Percentiles rank a stretch among this genome's conserved stretches.
These are phyloP conservation scores for Potamilus streckersoni DNA, from an alignment of 1,140 invertebrate species.

Conservation along the genomic window DNA sequence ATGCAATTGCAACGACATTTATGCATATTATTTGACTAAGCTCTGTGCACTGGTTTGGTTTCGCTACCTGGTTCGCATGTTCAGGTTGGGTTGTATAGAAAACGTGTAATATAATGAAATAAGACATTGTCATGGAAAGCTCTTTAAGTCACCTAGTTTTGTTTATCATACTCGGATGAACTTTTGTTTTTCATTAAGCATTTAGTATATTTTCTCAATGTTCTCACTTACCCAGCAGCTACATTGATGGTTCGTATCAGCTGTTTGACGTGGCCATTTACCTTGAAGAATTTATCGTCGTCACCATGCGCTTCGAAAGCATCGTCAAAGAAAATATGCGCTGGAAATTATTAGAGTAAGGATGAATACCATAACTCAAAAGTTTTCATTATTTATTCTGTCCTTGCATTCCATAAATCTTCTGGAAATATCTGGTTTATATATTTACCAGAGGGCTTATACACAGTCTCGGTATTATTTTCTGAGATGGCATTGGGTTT, in stretches of 20 bases:
- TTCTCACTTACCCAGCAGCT: constrained; percentile 78
- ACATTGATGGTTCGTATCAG: constrained; percentile 92
- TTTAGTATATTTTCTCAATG: background rate
- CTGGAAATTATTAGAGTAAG: constrained; percentile 67
- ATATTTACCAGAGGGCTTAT: background rate
- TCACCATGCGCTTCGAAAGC: constrained; percentile 96
- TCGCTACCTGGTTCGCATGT: background rate
- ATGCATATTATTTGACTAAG: too few species aligned
- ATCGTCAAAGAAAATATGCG: constrained; percentile 98
- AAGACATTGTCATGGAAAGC: too few species aligned
- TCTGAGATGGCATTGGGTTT: background rate
- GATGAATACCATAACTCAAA: background rate
- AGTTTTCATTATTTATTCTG: background rate
- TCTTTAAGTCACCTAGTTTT: background rate
- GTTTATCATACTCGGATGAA: background rate
- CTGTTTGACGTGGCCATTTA: constrained; percentile 96
- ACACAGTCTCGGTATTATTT: background rate
- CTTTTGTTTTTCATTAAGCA: background rate
- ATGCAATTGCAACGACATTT: too few species aligned
- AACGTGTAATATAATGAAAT: too few species aligned
- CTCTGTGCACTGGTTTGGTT: background rate
- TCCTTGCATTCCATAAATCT: background rate
- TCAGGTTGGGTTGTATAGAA: too few species aligned
- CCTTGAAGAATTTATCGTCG: constrained; percentile 81
- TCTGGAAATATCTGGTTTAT: background rate